Conservation (phyloP, 2,797 vertebrate species). For the Gymnodraco acuticeps region DNA sequence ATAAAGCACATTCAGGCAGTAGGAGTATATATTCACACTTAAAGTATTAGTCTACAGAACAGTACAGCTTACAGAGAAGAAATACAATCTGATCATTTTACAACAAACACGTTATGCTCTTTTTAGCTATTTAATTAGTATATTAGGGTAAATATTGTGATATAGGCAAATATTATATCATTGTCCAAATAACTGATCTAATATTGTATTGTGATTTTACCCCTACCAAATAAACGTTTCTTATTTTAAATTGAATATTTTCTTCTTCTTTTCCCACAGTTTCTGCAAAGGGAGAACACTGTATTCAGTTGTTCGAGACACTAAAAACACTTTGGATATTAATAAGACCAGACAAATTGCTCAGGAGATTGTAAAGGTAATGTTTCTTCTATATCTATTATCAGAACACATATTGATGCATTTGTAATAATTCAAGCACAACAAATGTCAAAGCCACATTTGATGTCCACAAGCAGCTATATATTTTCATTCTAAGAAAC, state of each 20-base stretch:
- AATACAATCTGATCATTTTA: no score
- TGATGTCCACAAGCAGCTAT: neutral
- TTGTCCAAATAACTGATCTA: neutral
- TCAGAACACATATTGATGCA: neutral
- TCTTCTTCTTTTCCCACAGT: constrained; percentile 71
- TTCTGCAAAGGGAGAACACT: constrained; percentile 98
- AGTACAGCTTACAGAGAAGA: no score
- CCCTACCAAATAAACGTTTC: neutral
- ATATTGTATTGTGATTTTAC: neutral
- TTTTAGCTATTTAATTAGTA: no score
- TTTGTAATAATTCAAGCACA: neutral
- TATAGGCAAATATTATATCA: no score
- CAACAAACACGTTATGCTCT: no score
- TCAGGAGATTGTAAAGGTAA: constrained; percentile 98
- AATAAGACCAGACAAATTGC: constrained; percentile 98
- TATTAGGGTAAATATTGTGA: no score
- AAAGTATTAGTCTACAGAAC: no score
- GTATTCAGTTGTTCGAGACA: constrained; percentile 94
- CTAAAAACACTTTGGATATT: constrained; percentile 90
- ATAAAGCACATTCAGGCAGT: no score
- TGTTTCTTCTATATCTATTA: neutral
- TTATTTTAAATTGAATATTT: neutral
- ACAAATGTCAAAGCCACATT: neutral
- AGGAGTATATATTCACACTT: no score
- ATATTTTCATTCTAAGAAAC: constrained; percentile 1